phyloP scores from a whole-genome alignment of 2,113 vertebrate genomes.

The Eolophus roseicapilla region DNA sequence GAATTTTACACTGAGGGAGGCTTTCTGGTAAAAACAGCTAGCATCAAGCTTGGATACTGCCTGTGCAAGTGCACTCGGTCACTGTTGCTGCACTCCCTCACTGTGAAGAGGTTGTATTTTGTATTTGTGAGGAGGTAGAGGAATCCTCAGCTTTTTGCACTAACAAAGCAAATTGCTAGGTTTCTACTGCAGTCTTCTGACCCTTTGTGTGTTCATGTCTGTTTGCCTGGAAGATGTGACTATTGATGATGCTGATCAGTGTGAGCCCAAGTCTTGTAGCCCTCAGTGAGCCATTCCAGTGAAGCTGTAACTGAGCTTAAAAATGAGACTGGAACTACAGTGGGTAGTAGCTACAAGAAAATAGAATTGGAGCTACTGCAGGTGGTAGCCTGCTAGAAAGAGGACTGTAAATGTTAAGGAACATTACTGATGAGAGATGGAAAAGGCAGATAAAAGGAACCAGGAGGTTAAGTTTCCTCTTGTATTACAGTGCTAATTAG shows the following conservation, averaged over 20 bases:
- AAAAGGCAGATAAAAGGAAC: conserved; percentile 1
- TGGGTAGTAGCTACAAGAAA: neutral
- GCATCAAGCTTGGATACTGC: neutral
- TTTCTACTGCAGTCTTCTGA: neutral
- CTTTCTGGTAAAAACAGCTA: neutral
- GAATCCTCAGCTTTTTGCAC: neutral
- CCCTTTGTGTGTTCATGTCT: neutral
- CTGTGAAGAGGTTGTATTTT: neutral
- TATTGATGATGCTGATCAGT: neutral
- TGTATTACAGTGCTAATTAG: conserved; percentile 23
- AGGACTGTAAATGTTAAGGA: neutral
- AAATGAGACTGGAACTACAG: neutral
- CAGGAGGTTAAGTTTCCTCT: conserved; percentile 30
- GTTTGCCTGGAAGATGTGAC: neutral
- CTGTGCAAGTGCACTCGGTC: neutral
- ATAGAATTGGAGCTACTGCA: neutral
- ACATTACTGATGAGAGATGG: neutral
- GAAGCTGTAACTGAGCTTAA: neutral
- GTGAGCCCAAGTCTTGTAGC: neutral
- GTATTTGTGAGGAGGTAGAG: neutral
- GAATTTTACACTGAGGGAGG: neutral
- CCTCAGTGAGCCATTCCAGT: neutral
- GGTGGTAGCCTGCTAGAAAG: neutral
- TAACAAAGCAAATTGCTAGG: neutral
- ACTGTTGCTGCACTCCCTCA: neutral